Evolutionary conservation across 64 coral and sea anemone genomes (phyloP).

Genomic region (Astreopora myriophthalma): DNA sequence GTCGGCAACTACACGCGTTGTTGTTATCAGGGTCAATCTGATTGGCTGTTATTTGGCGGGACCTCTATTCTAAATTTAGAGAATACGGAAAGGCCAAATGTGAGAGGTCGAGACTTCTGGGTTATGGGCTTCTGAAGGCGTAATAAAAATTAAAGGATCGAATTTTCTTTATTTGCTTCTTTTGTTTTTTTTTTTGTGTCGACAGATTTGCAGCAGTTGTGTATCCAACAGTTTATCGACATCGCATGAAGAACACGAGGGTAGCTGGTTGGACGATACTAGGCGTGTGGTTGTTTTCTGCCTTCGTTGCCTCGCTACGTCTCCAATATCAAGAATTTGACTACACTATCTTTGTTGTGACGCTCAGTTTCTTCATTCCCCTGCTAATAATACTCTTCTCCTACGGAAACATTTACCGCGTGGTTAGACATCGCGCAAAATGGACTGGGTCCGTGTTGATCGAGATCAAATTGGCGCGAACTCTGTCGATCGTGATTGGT

Average conservation of each 20-base stretch:
- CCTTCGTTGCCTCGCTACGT: conserved; percentile 38
- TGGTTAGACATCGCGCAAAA: conserved; percentile 73
- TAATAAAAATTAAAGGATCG: no score
- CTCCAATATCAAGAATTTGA: not conserved
- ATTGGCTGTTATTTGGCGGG: no score
- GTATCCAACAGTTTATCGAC: conserved; percentile 82
- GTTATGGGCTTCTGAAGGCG: no score
- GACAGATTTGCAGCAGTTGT: conserved; percentile 82
- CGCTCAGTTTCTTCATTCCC: conserved; percentile 74
- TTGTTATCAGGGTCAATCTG: no score
- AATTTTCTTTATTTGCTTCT: no score
- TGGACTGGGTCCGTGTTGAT: conserved; percentile 91
- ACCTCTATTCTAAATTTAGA: no score
- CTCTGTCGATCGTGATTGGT: conserved; percentile 86
- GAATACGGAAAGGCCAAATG: no score
- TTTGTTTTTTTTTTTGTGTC: not conserved
- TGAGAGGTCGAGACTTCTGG: no score
- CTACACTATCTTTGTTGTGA: conserved; percentile 66
- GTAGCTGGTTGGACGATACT: conserved; percentile 68
- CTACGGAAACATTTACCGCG: conserved; percentile 79
- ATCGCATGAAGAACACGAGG: conserved; percentile 62
- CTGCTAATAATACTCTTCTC: conserved; percentile 69
- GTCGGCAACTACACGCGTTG: no score
- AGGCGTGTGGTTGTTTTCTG: conserved; percentile 69
- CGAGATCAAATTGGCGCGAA: conserved; percentile 85